These are phyloP conservation scores for Oikopleura albicans DNA, from an alignment of 23 tunicate species.

Conservation along the genomic window DNA sequence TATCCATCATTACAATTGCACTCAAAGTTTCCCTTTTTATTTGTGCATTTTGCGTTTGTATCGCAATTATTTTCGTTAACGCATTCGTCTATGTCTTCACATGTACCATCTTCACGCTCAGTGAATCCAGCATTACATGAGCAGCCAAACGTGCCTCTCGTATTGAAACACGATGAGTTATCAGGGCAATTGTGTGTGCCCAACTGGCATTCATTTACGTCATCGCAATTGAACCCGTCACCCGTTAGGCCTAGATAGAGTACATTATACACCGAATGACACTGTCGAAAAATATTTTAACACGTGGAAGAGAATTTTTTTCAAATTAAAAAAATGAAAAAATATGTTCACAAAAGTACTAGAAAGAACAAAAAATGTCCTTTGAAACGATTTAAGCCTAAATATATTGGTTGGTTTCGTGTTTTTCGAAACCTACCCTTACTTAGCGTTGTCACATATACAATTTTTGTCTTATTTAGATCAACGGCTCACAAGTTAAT, in stretches of 20 bases:
- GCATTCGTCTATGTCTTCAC: slow-evolving; percentile 33
- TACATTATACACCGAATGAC: too few relatives aligned
- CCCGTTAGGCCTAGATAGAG: slow-evolving; percentile 16
- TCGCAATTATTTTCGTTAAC: slow-evolving; percentile 20
- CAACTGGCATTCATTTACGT: slow-evolving; percentile 18
- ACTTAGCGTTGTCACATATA: too few relatives aligned
- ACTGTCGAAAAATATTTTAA: too few relatives aligned
- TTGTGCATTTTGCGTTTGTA: slow-evolving; percentile 23
- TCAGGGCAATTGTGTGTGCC: not conserved
- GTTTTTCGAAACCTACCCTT: too few relatives aligned
- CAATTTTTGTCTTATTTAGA: too few relatives aligned
- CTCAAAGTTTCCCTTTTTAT: slow-evolving; percentile 20
- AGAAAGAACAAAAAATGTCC: too few relatives aligned
- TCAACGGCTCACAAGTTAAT: too few relatives aligned
- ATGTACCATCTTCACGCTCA: slow-evolving; percentile 13
- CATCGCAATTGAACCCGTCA: slow-evolving; percentile 23
- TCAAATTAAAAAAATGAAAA: too few relatives aligned
- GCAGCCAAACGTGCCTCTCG: slow-evolving; percentile 22
- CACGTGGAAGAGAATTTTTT: too few relatives aligned
- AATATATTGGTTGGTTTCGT: too few relatives aligned
- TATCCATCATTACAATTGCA: slow-evolving; percentile 26
- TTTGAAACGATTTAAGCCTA: too few relatives aligned
- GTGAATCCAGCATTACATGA: slow-evolving; percentile 5
- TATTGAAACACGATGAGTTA: not conserved
- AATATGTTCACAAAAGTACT: too few relatives aligned